Evolutionary conservation across 37 sponge, comb jelly and placozoan species (phyloP).

Genomic region (Eunapius fragilis): DNA sequence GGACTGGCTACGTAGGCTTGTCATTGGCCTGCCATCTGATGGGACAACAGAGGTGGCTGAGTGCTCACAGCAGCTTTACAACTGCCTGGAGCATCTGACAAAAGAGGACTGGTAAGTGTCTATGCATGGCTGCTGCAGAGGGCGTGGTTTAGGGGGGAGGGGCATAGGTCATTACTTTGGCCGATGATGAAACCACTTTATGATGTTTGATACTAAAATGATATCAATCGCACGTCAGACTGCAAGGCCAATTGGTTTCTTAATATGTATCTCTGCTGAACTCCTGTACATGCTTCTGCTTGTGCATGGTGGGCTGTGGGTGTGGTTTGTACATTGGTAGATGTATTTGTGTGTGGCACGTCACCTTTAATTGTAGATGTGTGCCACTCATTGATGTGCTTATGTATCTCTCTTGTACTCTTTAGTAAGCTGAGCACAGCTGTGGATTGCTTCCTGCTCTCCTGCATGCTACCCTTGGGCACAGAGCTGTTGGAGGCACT

Average conservation of each 20-base stretch:
- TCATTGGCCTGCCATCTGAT: slow-evolving; percentile 35
- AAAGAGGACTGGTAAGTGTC: slow-evolving; percentile 58
- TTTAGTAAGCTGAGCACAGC: slow-evolving; percentile 6
- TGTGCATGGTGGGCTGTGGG: too few relatives aligned
- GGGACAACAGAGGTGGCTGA: slow-evolving; percentile 2
- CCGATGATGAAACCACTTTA: too few relatives aligned
- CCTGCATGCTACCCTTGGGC: slow-evolving; percentile 56
- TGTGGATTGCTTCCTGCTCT: slow-evolving; percentile 29
- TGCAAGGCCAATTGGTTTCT: not conserved
- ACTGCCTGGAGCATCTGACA: slow-evolving; percentile 34
- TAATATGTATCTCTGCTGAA: too few relatives aligned
- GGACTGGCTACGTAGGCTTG: slow-evolving; percentile 48
- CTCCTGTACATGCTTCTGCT: too few relatives aligned
- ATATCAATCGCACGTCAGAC: too few relatives aligned
- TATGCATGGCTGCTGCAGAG: not conserved
- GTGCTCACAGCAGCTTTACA: slow-evolving; percentile 10
- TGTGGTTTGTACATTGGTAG: too few relatives aligned
- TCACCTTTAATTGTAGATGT: too few relatives aligned
- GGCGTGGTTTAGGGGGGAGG: not conserved
- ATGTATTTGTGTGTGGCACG: too few relatives aligned
- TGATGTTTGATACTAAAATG: too few relatives aligned
- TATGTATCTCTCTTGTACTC: not conserved
- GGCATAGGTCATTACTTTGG: not conserved
- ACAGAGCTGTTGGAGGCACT: slow-evolving; percentile 20
- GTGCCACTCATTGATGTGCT: too few relatives aligned